Evolutionary conservation across 1,140 invertebrate species (phyloP).

Genomic region (Lucilia sericata): DNA sequence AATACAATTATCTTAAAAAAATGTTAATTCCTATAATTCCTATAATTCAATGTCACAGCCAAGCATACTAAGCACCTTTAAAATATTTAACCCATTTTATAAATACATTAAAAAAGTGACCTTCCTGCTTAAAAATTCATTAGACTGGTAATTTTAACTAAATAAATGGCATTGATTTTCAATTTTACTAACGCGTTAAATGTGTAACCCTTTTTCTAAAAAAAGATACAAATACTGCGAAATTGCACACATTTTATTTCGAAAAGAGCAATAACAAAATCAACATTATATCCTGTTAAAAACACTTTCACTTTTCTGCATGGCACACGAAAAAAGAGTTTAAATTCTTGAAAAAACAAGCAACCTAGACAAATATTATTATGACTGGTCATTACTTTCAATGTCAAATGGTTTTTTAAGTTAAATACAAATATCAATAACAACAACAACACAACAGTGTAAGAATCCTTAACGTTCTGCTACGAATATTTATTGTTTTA

Average conservation of each 20-base stretch:
- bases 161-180: constrained; percentile 37
- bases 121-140: constrained; percentile 9
- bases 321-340: constrained; percentile 37
- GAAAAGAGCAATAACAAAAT: neutral
- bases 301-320: constrained; percentile 31
- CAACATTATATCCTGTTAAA: neutral
- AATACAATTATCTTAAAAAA: no score
- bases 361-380: neutral
- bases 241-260: neutral
- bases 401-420: constrained; percentile 11
- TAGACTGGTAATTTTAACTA: neutral
- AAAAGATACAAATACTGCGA: neutral
- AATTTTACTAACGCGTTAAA: neutral
- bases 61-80: no score
- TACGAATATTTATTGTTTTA: neutral
- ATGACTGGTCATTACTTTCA: constrained; percentile 30
- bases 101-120: neutral
- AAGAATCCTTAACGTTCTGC: neutral
- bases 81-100: no score
- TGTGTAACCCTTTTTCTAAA: constrained; percentile 8
- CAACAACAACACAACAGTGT: neutral
- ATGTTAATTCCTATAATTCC: no score
- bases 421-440: no score
- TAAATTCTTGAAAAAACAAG: neutral
- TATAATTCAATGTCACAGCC: no score